These are phyloP conservation scores for Osmoderma eremita DNA, from an alignment of 2,888 invertebrate genomes.

Conservation along the genomic window DNA sequence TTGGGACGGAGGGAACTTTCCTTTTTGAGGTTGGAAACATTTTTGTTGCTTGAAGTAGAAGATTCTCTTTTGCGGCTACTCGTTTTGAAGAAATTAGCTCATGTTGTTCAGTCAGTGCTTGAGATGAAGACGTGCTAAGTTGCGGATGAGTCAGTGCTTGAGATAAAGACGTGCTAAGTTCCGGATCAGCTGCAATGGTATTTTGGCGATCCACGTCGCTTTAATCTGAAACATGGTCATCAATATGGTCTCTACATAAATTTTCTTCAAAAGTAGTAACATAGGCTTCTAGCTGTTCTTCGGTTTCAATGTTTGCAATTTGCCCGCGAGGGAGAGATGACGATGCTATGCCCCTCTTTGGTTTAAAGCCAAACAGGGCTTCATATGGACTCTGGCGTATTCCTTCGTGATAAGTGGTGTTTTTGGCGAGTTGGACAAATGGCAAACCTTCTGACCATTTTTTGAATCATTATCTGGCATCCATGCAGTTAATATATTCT, in stretches of 20 bases:
- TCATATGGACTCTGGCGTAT: constrained; percentile 41
- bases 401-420: constrained; percentile 38
- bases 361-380: constrained; percentile 43
- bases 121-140: no score
- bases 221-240: no score
- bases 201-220: background rate
- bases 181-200: background rate
- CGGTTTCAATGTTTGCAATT: constrained; percentile 17
- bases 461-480: constrained; percentile 26
- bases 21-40: constrained; percentile 13
- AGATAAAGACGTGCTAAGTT: no score
- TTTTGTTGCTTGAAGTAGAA: constrained; percentile 8
- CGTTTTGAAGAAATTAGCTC: background rate
- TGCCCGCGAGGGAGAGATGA: constrained; percentile 23
- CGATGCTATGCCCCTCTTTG: constrained; percentile 30
- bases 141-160: no score
- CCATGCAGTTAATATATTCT: constrained; percentile 26
- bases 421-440: constrained; percentile 41
- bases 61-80: constrained; percentile 7
- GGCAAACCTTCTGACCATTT: constrained; percentile 41
- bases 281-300: background rate
- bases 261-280: no score
- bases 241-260: no score
- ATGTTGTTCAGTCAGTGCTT: no score
- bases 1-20: no score